phyloP scores from a whole-genome alignment of 1,140 invertebrate species.

The Magallana gigas region DNA sequence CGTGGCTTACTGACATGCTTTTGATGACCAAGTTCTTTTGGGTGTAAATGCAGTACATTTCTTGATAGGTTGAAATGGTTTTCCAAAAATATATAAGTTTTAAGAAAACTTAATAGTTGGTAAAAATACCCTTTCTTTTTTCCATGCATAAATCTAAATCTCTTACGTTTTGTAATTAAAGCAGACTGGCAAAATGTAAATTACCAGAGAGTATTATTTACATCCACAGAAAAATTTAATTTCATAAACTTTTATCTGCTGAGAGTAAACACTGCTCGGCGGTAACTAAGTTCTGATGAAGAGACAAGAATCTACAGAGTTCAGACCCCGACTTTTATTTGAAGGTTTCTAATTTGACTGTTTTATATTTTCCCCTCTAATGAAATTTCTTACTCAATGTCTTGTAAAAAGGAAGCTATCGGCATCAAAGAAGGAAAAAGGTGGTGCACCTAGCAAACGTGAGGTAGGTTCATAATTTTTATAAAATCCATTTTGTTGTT shows the following conservation, averaged over 20 bases:
- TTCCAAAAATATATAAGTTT: no score
- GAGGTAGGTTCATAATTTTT: not conserved
- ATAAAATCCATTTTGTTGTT: no score
- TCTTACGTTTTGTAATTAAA: slow-evolving; percentile 1
- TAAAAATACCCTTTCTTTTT: not conserved
- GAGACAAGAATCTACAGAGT: not conserved
- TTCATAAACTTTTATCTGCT: slow-evolving; percentile 33
- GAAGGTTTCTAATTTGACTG: slow-evolving; percentile 11
- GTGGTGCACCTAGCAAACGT: not conserved
- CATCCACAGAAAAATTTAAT: slow-evolving; percentile 5
- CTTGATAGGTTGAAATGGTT: no score
- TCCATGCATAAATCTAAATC: not conserved
- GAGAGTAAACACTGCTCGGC: not conserved
- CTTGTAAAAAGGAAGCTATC: not conserved
- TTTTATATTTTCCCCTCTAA: not conserved
- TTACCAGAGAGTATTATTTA: slow-evolving; percentile 3
- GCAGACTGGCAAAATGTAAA: not conserved
- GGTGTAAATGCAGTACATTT: no score
- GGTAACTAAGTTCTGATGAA: not conserved
- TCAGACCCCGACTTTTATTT: not conserved
- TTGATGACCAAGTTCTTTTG: no score
- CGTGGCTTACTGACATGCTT: no score
- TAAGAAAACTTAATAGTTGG: no score
- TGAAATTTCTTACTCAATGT: not conserved
- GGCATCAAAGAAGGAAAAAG: slow-evolving; percentile 5